Conservation (phyloP, 2,797 vertebrate genomes). For the Masticophis lateralis region DNA sequence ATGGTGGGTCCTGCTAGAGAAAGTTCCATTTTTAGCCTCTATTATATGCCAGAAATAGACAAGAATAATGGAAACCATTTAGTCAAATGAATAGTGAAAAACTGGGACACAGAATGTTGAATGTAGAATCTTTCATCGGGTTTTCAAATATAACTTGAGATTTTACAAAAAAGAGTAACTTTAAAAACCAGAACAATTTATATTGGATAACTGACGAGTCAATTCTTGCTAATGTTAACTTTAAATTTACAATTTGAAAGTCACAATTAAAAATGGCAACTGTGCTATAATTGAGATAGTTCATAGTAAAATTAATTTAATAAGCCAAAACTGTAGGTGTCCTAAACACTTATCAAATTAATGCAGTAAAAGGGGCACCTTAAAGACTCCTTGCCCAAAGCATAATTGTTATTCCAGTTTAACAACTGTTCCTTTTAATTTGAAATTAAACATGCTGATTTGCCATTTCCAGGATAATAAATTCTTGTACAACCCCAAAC, state of each 20-base stretch:
- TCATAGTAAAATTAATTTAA: slow-evolving; percentile 2
- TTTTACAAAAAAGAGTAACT: not conserved
- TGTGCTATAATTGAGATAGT: slow-evolving; percentile 34
- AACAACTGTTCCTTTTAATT: too few relatives aligned
- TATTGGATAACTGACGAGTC: slow-evolving; percentile 3
- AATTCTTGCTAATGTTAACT: slow-evolving; percentile 18
- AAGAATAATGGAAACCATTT: not conserved
- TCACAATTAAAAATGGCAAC: slow-evolving; percentile 18
- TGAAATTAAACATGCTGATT: not conserved
- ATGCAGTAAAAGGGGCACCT: not conserved
- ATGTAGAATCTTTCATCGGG: not conserved
- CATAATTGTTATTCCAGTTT: not conserved
- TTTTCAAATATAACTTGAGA: not conserved
- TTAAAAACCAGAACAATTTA: slow-evolving; percentile 27
- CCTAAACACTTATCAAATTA: not conserved
- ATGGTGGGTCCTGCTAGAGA: not conserved
- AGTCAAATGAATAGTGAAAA: not conserved
- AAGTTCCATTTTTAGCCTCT: slow-evolving; percentile 8
- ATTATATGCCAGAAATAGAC: not conserved
- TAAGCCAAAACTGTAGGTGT: slow-evolving; percentile 2
- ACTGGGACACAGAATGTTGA: not conserved
- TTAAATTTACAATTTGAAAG: slow-evolving; percentile 5
- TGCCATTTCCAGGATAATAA: not conserved
- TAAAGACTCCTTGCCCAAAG: not conserved
- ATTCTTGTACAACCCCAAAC: not conserved